Evolutionary conservation across 2,888 invertebrate genomes (phyloP), one percentile per base, ranked within the genome.

Genomic region (Teinopalpus imperialis): DNA sequence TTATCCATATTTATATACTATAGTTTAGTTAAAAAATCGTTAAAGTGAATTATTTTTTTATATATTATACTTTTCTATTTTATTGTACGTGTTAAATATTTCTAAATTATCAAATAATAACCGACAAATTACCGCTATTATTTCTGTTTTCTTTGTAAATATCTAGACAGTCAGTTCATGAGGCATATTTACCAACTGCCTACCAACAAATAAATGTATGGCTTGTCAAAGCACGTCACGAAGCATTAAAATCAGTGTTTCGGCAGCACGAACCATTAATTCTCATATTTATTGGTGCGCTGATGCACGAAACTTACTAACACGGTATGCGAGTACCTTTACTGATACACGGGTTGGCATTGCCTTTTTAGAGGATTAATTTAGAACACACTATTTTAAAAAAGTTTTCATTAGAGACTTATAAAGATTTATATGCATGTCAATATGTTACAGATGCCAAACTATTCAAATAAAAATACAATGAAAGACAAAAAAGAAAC

Each of bases 221-320:
- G 63, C 66, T 69, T 73, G 74, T 75, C 70, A 69, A 58, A 62
- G 66, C 59, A 69, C 73, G 79, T 77, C 80, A 78, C 77, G 76
- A 80, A 73, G 77, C 74, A 80, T 83, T 81, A 82, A 75, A 81
- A 83, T 75, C 80, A 73, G 79, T 79, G 81, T 82, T 81, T 71
- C 69, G 67, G 60, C 71, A 60, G 73, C 74, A 78, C 80, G 81
- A 80, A 51, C 74, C 82, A 81, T 85, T 83, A 81, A 77, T 74
- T 81, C 66, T 59, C 52, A 64, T 74, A 76, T 85, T 83, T 85
- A 85, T 82, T 74, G 70, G 35, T 41, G 36, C 61, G 67, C 61
- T 60, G 68, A 55, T 68, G 66, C 77, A 79, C 78, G 77, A 74
- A 73, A 61, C 56, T 61, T 52, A 61, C 61, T 54, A 57, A 59